Percentiles rank a stretch among this genome's conserved stretches.
phyloP scores from a whole-genome alignment of 2,888 invertebrate genomes.

The Poecilobothrus nobilitatus region DNA sequence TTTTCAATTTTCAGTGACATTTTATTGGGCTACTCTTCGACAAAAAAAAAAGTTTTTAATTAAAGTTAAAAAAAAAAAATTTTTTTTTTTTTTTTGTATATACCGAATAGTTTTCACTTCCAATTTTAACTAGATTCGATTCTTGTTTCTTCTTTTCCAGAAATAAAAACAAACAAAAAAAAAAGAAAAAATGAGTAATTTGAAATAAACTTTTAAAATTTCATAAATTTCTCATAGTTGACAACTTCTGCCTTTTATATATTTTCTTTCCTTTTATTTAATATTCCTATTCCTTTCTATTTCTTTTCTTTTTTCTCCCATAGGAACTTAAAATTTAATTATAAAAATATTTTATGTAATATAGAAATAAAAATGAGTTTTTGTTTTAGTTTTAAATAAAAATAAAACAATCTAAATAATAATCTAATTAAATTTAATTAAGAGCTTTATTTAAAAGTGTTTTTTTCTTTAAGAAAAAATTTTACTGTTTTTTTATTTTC shows the following conservation, averaged over 20 bases:
- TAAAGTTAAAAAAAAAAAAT: not conserved
- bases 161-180: too few species aligned
- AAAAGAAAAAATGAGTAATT: not conserved
- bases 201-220: not conserved
- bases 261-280: not conserved
- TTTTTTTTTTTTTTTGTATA: too few species aligned
- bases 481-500: not conserved
- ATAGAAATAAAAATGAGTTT: not conserved
- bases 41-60: not conserved
- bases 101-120: too few species aligned
- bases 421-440: conserved; percentile 4
- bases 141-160: too few species aligned
- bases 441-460: not conserved
- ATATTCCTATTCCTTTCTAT: not conserved
- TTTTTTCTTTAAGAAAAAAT: not conserved
- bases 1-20: conserved; percentile 6
- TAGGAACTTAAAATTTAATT: not conserved
- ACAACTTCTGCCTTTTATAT: not conserved
- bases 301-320: not conserved
- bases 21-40: not conserved
- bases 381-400: not conserved
- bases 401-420: not conserved
- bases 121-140: too few species aligned
- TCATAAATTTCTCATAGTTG: not conserved
- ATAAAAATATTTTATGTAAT: not conserved